Conservation (phyloP, 2,888 invertebrate genomes). For the Cerastoderma edule region DNA sequence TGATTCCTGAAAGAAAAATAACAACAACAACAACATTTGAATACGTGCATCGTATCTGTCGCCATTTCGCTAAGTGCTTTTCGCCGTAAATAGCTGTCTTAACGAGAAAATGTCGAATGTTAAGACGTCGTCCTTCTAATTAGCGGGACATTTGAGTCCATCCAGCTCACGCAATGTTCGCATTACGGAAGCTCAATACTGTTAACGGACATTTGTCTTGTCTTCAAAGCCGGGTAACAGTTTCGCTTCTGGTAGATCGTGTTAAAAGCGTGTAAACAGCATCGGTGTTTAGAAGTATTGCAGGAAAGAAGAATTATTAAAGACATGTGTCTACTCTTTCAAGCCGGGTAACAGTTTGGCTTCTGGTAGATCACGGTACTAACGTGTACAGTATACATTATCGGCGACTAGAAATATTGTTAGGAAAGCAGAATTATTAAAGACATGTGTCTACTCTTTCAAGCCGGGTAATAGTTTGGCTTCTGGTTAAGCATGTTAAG, state of each 20-base stretch:
- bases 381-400: too few species aligned
- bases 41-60: conserved; percentile 1
- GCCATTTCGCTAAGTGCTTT: conserved; percentile 8
- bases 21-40: too few species aligned
- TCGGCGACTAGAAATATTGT: too few species aligned
- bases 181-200: conserved; percentile 3
- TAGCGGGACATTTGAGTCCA: conserved; percentile 14
- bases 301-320: too few species aligned
- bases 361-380: too few species aligned
- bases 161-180: conserved; percentile 22
- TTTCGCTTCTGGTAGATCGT: too few species aligned
- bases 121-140: conserved; percentile 29
- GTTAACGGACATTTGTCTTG: conserved; percentile 21
- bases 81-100: conserved; percentile 22
- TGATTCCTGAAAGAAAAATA: too few species aligned
- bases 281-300: too few species aligned
- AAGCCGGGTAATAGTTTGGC: neutral
- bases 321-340: conserved; percentile 22
- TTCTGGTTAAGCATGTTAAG: too few species aligned
- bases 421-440: too few species aligned
- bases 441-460: conserved; percentile 22
- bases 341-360: neutral
- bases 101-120: conserved; percentile 30
- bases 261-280: too few species aligned
- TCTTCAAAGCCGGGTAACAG: neutral